Evolutionary conservation across 2,113 vertebrate species (phyloP).

Genomic region (Rhodinocichla rosea): DNA sequence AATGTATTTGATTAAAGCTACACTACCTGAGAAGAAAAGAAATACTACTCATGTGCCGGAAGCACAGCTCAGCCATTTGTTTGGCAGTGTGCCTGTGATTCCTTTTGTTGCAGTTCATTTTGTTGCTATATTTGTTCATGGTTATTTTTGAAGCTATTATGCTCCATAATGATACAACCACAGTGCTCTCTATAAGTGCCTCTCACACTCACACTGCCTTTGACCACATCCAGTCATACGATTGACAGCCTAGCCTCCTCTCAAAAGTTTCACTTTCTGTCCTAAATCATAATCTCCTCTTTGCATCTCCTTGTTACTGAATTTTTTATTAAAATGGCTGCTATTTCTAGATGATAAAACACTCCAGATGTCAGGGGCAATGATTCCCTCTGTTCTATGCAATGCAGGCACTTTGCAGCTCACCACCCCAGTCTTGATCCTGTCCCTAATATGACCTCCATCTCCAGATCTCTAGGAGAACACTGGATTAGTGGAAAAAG

Average conservation of each 20-base stretch:
- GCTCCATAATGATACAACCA: neutral
- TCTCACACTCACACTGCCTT: neutral
- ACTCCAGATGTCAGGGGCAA: neutral
- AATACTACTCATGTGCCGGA: neutral
- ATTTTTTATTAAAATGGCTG: neutral
- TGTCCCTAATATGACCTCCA: neutral
- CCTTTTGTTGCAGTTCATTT: conserved; percentile 16
- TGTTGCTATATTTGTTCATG: conserved; percentile 45
- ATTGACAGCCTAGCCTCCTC: neutral
- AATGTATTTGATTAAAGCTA: neutral
- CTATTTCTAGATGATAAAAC: neutral
- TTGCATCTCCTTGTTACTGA: neutral
- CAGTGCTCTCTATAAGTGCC: neutral
- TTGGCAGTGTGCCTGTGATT: neutral
- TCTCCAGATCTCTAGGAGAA: neutral
- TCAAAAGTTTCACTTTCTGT: neutral
- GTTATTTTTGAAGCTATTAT: conserved; percentile 48
- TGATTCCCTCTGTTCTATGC: neutral
- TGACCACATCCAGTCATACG: neutral
- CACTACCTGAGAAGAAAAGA: neutral
- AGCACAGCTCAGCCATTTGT: neutral
- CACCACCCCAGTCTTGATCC: neutral
- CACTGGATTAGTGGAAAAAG: neutral
- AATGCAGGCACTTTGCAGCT: neutral
- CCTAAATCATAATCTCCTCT: neutral